These are phyloP conservation scores for Patagioenas fasciata DNA, from an alignment of 2,113 vertebrate genomes.

Conservation along the genomic window DNA sequence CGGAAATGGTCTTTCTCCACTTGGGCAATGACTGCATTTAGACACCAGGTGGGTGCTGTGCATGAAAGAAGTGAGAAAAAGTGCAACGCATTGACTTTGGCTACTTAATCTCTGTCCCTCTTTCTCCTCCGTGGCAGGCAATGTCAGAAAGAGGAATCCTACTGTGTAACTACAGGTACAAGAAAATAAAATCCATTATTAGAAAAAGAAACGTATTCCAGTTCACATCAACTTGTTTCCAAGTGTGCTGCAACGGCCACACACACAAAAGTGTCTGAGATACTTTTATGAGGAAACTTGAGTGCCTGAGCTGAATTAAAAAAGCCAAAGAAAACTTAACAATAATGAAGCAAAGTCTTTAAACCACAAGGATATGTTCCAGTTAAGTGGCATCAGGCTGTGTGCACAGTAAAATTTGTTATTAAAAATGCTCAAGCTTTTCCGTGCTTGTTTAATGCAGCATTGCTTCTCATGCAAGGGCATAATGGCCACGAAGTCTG, in stretches of 20 bases:
- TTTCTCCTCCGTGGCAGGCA: neutral
- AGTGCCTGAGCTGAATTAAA: neutral
- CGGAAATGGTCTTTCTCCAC: neutral
- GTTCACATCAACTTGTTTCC: neutral
- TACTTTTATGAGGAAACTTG: neutral
- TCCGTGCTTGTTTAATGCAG: neutral
- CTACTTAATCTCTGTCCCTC: neutral
- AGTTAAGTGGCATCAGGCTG: neutral
- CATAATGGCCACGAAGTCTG: rapidly evolving
- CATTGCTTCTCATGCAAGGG: neutral
- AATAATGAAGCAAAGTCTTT: neutral
- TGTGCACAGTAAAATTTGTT: neutral
- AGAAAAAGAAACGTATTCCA: neutral
- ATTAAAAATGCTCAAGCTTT: neutral
- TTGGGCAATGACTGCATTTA: neutral
- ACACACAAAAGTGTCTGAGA: neutral
- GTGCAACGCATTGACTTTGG: rapidly evolving
- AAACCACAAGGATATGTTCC: neutral
- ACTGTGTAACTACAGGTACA: rapidly evolving
- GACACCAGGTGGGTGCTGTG: neutral
- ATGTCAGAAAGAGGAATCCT: neutral
- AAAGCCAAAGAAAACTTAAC: neutral
- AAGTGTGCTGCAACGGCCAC: neutral
- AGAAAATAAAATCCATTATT: neutral
- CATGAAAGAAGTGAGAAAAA: neutral